A percentile compares a stretch with the other conserved stretches of the same genome.
These are phyloP conservation scores for Drosophila yooni DNA, from an alignment of 2,888 invertebrate species.

Conservation along the genomic window DNA sequence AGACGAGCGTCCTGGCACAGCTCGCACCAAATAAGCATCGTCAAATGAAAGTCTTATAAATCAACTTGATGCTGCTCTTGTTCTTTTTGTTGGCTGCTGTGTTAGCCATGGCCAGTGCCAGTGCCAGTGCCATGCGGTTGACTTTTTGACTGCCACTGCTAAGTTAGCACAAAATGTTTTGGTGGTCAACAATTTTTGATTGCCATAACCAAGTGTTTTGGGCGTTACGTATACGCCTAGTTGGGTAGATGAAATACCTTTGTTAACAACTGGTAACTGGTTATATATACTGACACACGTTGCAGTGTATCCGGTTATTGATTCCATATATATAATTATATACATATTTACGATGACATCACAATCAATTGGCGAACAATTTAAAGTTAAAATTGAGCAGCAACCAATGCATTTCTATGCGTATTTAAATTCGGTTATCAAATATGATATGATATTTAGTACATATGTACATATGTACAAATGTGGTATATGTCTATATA, in stretches of 20 bases:
- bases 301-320: not conserved
- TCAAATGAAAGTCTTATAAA: constrained; percentile 76
- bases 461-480: not conserved
- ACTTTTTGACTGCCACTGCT: constrained; percentile 53
- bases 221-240: constrained; percentile 37
- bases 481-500: constrained; percentile 1
- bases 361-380: not conserved
- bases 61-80: constrained; percentile 45
- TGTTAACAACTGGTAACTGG: not conserved
- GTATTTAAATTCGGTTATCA: constrained; percentile 7
- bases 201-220: constrained; percentile 18
- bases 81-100: constrained; percentile 19
- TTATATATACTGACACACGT: not conserved
- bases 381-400: not conserved
- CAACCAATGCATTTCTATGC: not conserved
- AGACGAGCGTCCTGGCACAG: constrained; percentile 42
- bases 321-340: not conserved
- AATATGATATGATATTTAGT: constrained; percentile 18
- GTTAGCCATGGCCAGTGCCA: constrained; percentile 16
- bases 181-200: constrained; percentile 51
- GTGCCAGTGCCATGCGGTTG: constrained; percentile 48
- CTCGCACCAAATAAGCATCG: constrained; percentile 29
- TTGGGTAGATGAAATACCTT: not conserved
- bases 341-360: not conserved
- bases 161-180: constrained; percentile 39